Conservation (phyloP, 2,888 invertebrate species). For the Meloe dianella region DNA sequence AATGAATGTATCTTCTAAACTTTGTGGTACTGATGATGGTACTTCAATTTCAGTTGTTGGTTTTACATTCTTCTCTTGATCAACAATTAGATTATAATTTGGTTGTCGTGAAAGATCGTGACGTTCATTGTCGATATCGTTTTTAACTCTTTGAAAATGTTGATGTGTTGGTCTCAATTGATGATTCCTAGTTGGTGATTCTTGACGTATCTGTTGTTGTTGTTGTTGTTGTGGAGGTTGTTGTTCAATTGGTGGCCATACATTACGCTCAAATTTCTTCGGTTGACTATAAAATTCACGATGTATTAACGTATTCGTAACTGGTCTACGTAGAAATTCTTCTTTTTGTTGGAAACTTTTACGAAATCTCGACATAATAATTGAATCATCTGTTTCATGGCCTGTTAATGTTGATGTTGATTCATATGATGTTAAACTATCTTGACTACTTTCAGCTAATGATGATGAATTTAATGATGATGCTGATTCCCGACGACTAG, state of each 20-base stretch:
- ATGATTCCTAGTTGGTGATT: constrained; percentile 61
- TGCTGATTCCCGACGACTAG: constrained; percentile 65
- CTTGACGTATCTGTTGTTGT: constrained; percentile 46
- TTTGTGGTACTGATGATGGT: constrained; percentile 36
- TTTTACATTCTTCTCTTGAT: constrained; percentile 35
- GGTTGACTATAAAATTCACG: constrained; percentile 81
- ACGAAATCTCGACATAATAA: constrained; percentile 74
- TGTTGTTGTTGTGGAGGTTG: constrained; percentile 16
- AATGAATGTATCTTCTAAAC: constrained; percentile 37
- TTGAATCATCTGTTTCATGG: constrained; percentile 73
- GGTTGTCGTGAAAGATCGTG: neutral
- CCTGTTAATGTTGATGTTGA: constrained; percentile 72
- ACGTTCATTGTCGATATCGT: constrained; percentile 58
- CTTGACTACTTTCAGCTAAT: constrained; percentile 69
- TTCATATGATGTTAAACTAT: constrained; percentile 72
- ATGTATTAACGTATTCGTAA: constrained; percentile 59
- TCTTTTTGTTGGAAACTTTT: constrained; percentile 90
- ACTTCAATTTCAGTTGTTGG: constrained; percentile 41
- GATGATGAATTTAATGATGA: constrained; percentile 69
- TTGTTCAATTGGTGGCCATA: constrained; percentile 69
- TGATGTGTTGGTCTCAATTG: constrained; percentile 59
- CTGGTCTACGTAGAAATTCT: constrained; percentile 75
- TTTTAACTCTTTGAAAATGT: constrained; percentile 60
- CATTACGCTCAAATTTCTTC: constrained; percentile 72
- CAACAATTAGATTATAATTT: neutral